Evolutionary conservation across 2,888 invertebrate species (phyloP).

Genomic region (Atrina japonica): DNA sequence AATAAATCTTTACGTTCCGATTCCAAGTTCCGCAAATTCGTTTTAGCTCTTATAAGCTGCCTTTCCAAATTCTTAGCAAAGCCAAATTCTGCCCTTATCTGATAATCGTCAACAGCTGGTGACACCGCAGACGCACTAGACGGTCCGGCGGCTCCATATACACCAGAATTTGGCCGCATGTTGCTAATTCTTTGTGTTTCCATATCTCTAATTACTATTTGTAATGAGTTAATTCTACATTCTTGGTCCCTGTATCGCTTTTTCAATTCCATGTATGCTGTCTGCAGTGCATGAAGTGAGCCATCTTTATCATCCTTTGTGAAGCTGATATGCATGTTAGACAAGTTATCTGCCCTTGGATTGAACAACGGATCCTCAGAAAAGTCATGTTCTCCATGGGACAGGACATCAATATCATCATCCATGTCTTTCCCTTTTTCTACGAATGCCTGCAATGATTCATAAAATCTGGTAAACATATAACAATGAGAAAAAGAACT

Average conservation of each 20-base stretch:
- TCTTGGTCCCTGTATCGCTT: constrained; percentile 58
- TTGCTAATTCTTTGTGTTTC: constrained; percentile 30
- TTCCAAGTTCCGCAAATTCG: constrained; percentile 28
- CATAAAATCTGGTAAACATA: too few species aligned
- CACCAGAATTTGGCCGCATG: constrained; percentile 24
- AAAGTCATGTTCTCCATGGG: too few species aligned
- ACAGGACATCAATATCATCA: too few species aligned
- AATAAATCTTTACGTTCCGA: constrained; percentile 18
- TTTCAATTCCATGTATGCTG: constrained; percentile 62
- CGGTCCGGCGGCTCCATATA: constrained; percentile 38
- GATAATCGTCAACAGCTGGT: constrained; percentile 16
- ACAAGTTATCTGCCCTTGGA: constrained; percentile 11
- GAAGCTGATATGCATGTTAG: constrained; percentile 21
- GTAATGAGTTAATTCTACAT: constrained; percentile 23
- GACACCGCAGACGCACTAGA: constrained; percentile 13
- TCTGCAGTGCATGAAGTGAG: constrained; percentile 60
- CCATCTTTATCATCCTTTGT: constrained; percentile 41
- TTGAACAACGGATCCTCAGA: too few species aligned
- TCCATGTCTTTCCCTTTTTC: too few species aligned
- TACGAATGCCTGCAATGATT: too few species aligned
- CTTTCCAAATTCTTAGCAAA: constrained; percentile 35
- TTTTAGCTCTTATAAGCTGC: constrained; percentile 31
- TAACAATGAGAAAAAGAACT: too few species aligned
- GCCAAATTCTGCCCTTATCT: constrained; percentile 29
- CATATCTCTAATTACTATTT: constrained; percentile 34